Conservation (phyloP, 2,113 vertebrate species). For the Thryonomys swinderianus region DNA sequence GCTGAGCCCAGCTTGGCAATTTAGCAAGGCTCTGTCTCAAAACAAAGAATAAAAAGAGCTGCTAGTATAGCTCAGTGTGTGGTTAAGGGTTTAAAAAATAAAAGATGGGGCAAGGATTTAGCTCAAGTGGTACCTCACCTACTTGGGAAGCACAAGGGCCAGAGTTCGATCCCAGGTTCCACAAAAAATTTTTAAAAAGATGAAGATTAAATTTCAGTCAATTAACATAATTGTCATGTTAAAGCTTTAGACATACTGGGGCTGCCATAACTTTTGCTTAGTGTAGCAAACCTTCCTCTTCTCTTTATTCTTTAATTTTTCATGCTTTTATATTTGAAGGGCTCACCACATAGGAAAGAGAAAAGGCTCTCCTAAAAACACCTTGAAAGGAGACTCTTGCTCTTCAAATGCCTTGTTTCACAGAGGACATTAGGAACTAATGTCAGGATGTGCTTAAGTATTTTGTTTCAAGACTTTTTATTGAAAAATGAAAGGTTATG, state of each 20-base stretch:
- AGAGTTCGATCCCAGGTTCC: too few species aligned
- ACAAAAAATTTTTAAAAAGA: too few species aligned
- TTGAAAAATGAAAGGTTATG: constrained; percentile 74
- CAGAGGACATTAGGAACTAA: constrained; percentile 58
- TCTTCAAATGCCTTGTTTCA: constrained; percentile 62
- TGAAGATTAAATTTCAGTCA: background rate
- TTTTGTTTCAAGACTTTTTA: constrained; percentile 76
- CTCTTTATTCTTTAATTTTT: constrained; percentile 2
- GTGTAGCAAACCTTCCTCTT: background rate
- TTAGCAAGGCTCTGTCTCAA: background rate
- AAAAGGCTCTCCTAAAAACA: constrained; percentile 47
- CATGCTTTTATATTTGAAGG: constrained; percentile 52
- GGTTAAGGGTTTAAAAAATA: background rate
- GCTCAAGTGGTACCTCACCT: too few species aligned
- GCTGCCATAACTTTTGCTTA: background rate
- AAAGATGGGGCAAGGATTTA: too few species aligned
- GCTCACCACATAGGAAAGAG: background rate
- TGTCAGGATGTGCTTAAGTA: constrained; percentile 46
- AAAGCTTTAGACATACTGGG: background rate
- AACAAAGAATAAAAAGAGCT: background rate
- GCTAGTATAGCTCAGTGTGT: background rate
- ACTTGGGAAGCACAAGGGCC: too few species aligned
- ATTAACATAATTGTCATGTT: background rate
- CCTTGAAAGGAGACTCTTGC: constrained; percentile 63
- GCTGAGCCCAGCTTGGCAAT: background rate